Percentiles rank a stretch among this genome's conserved stretches.
These are phyloP conservation scores for Caradrina kadenii DNA, from an alignment of 2,888 invertebrate genomes.

Conservation along the genomic window DNA sequence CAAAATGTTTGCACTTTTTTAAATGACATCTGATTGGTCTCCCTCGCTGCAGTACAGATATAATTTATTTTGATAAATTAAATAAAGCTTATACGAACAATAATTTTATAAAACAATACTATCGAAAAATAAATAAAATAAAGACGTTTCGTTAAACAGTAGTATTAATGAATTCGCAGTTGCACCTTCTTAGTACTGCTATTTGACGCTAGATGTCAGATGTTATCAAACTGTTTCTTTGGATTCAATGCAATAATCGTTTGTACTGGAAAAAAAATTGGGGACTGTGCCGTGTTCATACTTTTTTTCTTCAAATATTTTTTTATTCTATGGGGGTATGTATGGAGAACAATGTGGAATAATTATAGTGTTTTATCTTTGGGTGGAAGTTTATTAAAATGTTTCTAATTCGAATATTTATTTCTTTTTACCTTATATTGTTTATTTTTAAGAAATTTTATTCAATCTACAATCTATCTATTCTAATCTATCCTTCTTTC, in stretches of 20 bases:
- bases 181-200: neutral
- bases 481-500: too few relatives aligned
- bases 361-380: too few relatives aligned
- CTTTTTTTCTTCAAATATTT: too few relatives aligned
- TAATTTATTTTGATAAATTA: neutral
- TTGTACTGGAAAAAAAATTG: neutral
- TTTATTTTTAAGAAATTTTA: too few relatives aligned
- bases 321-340: too few relatives aligned
- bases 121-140: neutral
- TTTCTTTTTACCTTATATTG: too few relatives aligned
- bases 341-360: too few relatives aligned
- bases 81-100: neutral
- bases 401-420: too few relatives aligned
- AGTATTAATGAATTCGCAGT: neutral
- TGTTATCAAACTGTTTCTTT: neutral
- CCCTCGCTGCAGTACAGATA: neutral
- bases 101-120: neutral
- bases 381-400: too few relatives aligned
- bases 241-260: neutral
- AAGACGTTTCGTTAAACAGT: neutral
- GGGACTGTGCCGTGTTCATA: neutral
- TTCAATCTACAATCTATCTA: too few relatives aligned
- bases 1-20: constrained; percentile 45
- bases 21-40: constrained; percentile 23
- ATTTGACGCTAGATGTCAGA: constrained; percentile 10